Evolutionary conservation across 1,140 invertebrate genomes (phyloP), one percentile per base, ranked within the genome.

Genomic region (Leptinotarsa texana): DNA sequence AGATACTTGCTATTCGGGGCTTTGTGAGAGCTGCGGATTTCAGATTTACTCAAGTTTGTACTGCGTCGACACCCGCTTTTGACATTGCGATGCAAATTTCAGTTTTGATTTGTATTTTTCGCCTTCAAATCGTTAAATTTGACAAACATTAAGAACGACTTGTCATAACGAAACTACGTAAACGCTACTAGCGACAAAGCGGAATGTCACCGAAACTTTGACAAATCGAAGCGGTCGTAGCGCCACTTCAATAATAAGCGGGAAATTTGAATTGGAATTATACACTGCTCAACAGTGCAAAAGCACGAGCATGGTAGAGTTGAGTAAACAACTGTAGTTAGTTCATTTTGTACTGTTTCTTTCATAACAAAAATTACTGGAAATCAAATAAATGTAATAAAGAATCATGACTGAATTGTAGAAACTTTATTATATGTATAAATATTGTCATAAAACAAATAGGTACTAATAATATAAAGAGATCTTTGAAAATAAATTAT

Each of bases 91-190:
- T 21, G 22, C 33, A 17, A 42, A 68, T 47, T n/a, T 3, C 22
- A 62, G 57, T 62, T 57, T 61, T 27, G 13, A 57, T 24, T 22
- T 24, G 27, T 27, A 27, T 71, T 71, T 71, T 61, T 71, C 48
- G 48, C 33, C 48, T 71, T 61, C n/a, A 69, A 47, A 47, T 57
- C n/a, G 24, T 51, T 21, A 49, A 48, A 71, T 71, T 71, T 71
- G 57, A 71, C 69, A 71, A 71, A 71, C 42, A 71, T 33, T 33
- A 6, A 61, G 22, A 24, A 24, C 33, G 57, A 61, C 69, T 71
- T 24, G 69, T 62, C 69, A 71, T 71, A 71, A 71, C 61, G 69
- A 68, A 68, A 42, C 69, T 71, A 71, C 49, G 22, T 42, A 71
- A 18, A 24, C 49, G 69, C 22, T 71, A 71, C 69, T 71, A 61